A percentile compares a stretch with the other conserved stretches of the same genome.
Evolutionary conservation across 1,140 invertebrate genomes (phyloP).

Genomic region (Megalonaias nervosa): DNA sequence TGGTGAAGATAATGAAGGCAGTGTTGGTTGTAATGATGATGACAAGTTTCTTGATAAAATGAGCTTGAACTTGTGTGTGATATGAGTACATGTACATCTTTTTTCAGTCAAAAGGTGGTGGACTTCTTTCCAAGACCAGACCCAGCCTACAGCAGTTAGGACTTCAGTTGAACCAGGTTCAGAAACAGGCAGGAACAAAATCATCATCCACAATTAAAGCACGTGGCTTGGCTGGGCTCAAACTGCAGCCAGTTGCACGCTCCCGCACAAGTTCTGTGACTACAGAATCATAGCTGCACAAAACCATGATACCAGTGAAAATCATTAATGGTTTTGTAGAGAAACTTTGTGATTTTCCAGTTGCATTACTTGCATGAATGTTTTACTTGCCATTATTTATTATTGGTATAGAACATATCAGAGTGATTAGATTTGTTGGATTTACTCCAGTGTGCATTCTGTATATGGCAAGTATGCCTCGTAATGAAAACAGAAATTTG

Average conservation of each 20-base stretch:
- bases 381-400: too few relatives aligned
- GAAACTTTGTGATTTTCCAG: too few relatives aligned
- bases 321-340: too few relatives aligned
- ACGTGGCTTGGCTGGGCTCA: constrained; percentile 16
- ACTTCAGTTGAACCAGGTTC: constrained; percentile 37
- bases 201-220: constrained; percentile 12
- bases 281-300: constrained; percentile 21
- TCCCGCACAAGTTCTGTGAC: constrained; percentile 26
- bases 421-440: too few relatives aligned
- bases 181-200: constrained; percentile 11
- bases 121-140: constrained; percentile 26
- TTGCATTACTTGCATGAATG: too few relatives aligned
- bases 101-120: constrained; percentile 27
- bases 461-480: too few relatives aligned
- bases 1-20: too few relatives aligned
- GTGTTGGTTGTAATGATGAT: neutral
- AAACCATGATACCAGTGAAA: too few relatives aligned
- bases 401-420: too few relatives aligned
- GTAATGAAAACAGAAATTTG: too few relatives aligned
- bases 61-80: constrained; percentile 12
- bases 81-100: constrained; percentile 14
- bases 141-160: constrained; percentile 55
- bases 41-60: neutral
- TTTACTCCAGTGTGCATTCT: too few relatives aligned
- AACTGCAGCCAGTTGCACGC: constrained; percentile 15